Percentiles rank a stretch among this genome's conserved stretches.
phyloP scores from a whole-genome alignment of 1,140 invertebrate genomes.

The Neomicropteryx cornuta region DNA sequence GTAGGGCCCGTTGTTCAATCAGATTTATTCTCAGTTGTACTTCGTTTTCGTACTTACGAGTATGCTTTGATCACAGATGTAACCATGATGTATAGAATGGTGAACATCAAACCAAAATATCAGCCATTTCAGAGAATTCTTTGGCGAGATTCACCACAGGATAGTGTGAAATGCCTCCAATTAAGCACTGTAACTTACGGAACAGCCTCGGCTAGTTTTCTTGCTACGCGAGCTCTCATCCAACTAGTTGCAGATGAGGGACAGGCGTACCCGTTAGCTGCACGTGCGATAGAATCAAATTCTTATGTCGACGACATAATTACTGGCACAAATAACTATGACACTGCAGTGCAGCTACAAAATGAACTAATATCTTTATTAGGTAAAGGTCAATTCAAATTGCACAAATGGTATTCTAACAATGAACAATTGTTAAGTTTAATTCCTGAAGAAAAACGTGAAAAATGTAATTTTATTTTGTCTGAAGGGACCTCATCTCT shows the following conservation, averaged over 20 bases:
- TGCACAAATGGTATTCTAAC: constrained; percentile 18
- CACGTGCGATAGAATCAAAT: constrained; percentile 13
- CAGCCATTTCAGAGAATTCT: constrained; percentile 19
- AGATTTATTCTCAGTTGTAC: constrained; percentile 19
- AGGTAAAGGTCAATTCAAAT: constrained; percentile 3
- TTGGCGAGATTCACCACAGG: constrained; percentile 14
- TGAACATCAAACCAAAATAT: constrained; percentile 16
- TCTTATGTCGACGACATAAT: constrained; percentile 35
- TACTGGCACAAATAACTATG: constrained; percentile 15
- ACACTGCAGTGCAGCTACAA: constrained; percentile 10
- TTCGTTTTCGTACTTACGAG: constrained; percentile 19
- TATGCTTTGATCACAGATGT: constrained; percentile 22
- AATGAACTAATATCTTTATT: constrained; percentile 15
- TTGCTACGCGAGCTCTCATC: constrained; percentile 13
- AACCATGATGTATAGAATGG: constrained; percentile 24
- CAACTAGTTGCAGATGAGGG: constrained; percentile 9
- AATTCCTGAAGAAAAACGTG: constrained; percentile 3
- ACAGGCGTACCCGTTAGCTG: constrained; percentile 11
- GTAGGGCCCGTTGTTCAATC: constrained; percentile 21
- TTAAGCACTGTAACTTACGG: constrained; percentile 17
- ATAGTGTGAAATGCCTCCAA: constrained; percentile 13
- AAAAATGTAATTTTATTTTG: not conserved
- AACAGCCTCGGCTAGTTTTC: constrained; percentile 14
- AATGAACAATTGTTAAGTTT: constrained; percentile 6
- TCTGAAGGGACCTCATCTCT: not conserved